These are phyloP conservation scores for Drosophila neonasuta DNA, from an alignment of 2,888 invertebrate genomes.

Conservation along the genomic window DNA sequence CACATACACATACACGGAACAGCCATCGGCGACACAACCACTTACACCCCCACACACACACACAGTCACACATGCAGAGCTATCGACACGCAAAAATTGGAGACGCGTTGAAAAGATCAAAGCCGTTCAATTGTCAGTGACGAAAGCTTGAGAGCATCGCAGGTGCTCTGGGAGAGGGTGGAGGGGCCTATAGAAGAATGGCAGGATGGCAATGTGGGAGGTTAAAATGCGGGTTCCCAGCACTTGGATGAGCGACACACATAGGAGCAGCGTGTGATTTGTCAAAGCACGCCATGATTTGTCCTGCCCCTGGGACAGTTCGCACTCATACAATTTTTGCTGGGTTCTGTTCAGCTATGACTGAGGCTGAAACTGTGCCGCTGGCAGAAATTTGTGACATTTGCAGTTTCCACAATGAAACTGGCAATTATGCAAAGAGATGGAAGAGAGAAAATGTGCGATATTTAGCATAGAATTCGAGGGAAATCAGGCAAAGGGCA, in stretches of 20 bases:
- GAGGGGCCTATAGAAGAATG: background rate
- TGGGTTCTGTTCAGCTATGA: slow-evolving; percentile 13
- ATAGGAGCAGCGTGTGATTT: slow-evolving; percentile 60
- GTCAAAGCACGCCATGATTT: slow-evolving; percentile 66
- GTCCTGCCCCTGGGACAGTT: slow-evolving; percentile 37
- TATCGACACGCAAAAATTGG: slow-evolving; percentile 73
- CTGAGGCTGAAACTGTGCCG: slow-evolving; percentile 30
- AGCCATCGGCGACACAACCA: slow-evolving; percentile 38
- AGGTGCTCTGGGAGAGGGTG: slow-evolving; percentile 7
- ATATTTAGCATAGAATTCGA: background rate
- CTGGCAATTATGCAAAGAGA: slow-evolving; percentile 28
- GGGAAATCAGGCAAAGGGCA: background rate
- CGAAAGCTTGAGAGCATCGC: slow-evolving; percentile 43
- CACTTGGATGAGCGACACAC: slow-evolving; percentile 30
- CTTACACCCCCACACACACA: slow-evolving; percentile 10
- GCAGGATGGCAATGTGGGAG: background rate
- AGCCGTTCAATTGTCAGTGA: slow-evolving; percentile 72
- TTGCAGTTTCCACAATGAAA: slow-evolving; percentile 30
- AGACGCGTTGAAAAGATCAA: slow-evolving; percentile 75
- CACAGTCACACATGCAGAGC: slow-evolving; percentile 41
- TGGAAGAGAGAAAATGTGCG: background rate
- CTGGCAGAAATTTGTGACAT: slow-evolving; percentile 36
- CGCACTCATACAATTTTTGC: slow-evolving; percentile 36
- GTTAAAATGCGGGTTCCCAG: slow-evolving; percentile 22
- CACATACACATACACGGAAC: slow-evolving; percentile 10